Evolutionary conservation across 2,888 invertebrate genomes (phyloP), one percentile per base, ranked within the genome.

Genomic region (Ctenicera cuprea): DNA sequence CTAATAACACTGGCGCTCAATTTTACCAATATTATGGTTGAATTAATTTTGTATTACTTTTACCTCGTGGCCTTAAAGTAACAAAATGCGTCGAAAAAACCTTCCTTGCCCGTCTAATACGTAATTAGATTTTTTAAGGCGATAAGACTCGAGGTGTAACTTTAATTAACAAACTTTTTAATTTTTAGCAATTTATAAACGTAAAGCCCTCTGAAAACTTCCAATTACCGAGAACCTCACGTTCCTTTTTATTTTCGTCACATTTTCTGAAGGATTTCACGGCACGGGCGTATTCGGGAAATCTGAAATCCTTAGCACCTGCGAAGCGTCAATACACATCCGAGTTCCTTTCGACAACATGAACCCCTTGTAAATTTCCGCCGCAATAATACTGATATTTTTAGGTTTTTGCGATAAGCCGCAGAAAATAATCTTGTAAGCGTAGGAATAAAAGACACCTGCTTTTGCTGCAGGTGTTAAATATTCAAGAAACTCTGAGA

Each of bases 131-230:
- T 54, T 54, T 26, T 30, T 30, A 14, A 12, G 14, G 22, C 33
- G 22, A 22, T 30, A 54, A 54, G 8, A 14, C 30, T 4, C 5
- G n/a, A 26, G n/a, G 54, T 22, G 26, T 54, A 30, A 20, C 12
- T 54, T 54, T 54, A 54, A 54, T 54, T 54, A 54, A 54, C 30
- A 54, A 54, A 54, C 54, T 54, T 54, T 54, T 54, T 54, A 54
- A 33, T 54, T 54, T 26, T 30, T 9, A 54, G 30, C 30, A 30
- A 54, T 54, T 54, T 54, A 54, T 54, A 54, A 54, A 30, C n/a
- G 14, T 14, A 33, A 54, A 16, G 7, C 26, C 5, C 22, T 5
- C 16, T 33, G 30, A 33, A 30, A 30, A 30, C 5, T 54, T 30
- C 33, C 54, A 54, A 30, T 54, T 54, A 54, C 50, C 2, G 12